These are phyloP conservation scores for Sebastes itinus DNA, from an alignment of 2,797 vertebrate genomes.

Conservation along the genomic window DNA sequence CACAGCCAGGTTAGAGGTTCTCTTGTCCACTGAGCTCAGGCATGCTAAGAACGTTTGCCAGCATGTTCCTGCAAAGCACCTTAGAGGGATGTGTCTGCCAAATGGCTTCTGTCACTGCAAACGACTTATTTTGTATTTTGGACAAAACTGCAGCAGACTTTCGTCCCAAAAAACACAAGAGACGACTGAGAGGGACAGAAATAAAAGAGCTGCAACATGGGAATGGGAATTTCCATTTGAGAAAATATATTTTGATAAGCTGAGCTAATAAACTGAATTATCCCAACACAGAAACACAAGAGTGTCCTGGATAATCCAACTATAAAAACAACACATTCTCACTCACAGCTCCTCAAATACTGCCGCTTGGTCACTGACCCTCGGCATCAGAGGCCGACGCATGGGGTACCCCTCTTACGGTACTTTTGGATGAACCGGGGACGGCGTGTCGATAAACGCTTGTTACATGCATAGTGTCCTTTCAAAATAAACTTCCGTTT, in stretches of 20 bases:
- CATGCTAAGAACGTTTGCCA: neutral
- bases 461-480: no score
- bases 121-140: neutral
- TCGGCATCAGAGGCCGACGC: no score
- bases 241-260: neutral
- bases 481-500: no score
- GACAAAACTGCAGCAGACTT: neutral
- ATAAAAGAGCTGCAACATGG: neutral
- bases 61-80: neutral
- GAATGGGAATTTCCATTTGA: neutral
- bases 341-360: no score
- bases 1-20: neutral
- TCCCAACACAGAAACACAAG: neutral
- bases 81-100: neutral
- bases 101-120: neutral
- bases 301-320: neutral
- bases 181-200: neutral
- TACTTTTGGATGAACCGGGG: no score
- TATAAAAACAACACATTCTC: no score
- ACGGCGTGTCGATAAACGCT: no score
- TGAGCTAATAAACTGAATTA: neutral
- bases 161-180: neutral
- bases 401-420: no score
- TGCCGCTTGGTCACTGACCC: rapidly evolving
- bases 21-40: neutral